Conservation (phyloP, 2,888 invertebrate species). For the Tipula vernalis region DNA sequence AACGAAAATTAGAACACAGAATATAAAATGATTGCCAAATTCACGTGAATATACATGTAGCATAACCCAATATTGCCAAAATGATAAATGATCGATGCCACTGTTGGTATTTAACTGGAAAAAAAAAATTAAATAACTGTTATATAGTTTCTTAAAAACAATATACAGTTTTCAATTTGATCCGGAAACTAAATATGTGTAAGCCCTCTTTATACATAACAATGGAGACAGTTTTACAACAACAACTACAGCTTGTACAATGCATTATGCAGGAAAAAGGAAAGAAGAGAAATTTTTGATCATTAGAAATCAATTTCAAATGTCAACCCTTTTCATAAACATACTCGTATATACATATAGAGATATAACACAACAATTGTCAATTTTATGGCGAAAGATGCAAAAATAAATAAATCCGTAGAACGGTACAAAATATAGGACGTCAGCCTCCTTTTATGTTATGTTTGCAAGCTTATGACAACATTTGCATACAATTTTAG, state of each 20-base stretch:
- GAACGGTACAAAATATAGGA: neutral
- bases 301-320: neutral
- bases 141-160: neutral
- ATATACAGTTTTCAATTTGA: neutral
- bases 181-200: neutral
- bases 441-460: neutral
- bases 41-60: neutral
- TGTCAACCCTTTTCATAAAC: neutral
- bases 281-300: slow-evolving; percentile 4
- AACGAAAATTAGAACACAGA: neutral
- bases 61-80: neutral
- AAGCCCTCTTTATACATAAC: neutral
- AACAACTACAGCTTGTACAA: neutral
- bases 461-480: neutral
- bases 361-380: neutral
- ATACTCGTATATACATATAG: neutral
- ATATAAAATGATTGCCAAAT: neutral
- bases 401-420: neutral
- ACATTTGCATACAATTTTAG: neutral
- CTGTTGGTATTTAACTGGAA: neutral
- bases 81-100: neutral
- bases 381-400: neutral
- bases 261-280: neutral
- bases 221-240: neutral
- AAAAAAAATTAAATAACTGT: neutral